These are phyloP conservation scores for Notechis scutatus DNA, from an alignment of 2,113 vertebrate species.

Conservation along the genomic window DNA sequence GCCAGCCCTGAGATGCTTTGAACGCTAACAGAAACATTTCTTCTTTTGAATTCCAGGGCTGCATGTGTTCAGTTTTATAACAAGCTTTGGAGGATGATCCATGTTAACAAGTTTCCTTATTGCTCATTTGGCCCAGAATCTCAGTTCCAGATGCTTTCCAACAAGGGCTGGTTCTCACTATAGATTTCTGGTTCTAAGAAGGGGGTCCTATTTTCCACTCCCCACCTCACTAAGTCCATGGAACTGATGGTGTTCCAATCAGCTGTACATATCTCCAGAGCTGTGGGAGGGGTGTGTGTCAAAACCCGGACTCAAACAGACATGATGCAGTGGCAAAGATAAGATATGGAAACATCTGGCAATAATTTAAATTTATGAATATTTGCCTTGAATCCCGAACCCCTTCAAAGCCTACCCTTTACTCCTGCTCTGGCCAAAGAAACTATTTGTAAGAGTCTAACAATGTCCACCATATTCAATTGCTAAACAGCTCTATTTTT, in stretches of 20 bases:
- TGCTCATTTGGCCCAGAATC: neutral
- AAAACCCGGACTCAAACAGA: neutral
- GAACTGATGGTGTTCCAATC: accelerated
- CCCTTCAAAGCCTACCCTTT: neutral
- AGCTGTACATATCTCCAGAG: accelerated
- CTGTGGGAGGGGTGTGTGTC: neutral
- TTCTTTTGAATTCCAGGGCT: neutral
- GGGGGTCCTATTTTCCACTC: neutral
- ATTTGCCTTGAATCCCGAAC: neutral
- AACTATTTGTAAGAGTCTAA: neutral
- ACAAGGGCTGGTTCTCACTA: neutral
- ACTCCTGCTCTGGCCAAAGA: neutral
- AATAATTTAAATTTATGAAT: slow-evolving; percentile 15
- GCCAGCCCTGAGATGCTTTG: slow-evolving; percentile 32
- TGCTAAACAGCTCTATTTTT: neutral
- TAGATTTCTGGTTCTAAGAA: neutral
- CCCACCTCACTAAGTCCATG: neutral
- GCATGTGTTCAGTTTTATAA: neutral
- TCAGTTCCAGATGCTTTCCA: neutral
- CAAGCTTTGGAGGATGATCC: neutral
- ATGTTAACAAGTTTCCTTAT: neutral
- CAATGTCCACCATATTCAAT: neutral
- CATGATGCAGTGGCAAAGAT: slow-evolving; percentile 12
- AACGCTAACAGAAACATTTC: neutral
- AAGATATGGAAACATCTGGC: slow-evolving; percentile 11